phyloP scores from a whole-genome alignment of 2,888 invertebrate genomes.

The Eumacrocentrus americanus region DNA sequence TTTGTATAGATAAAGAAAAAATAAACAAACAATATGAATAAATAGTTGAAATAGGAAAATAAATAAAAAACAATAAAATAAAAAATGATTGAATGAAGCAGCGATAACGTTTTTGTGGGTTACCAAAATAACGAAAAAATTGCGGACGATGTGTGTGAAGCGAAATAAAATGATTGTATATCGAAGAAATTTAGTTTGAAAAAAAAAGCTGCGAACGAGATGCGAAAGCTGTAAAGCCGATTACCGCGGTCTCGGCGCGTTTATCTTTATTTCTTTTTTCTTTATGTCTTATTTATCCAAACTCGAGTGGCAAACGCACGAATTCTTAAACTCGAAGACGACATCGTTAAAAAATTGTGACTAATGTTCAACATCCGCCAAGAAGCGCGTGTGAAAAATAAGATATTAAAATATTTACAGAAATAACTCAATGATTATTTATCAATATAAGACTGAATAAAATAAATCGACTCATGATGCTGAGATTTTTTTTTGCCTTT shows the following conservation, averaged over 20 bases:
- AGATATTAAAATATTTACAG: neutral
- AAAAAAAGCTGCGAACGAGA: slow-evolving; percentile 52
- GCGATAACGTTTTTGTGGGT: slow-evolving; percentile 30
- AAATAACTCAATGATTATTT: neutral
- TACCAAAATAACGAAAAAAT: slow-evolving; percentile 20
- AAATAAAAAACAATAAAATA: slow-evolving; percentile 14
- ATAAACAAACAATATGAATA: slow-evolving; percentile 28
- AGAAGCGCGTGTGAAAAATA: slow-evolving; percentile 1
- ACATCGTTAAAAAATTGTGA: no score
- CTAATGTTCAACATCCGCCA: neutral
- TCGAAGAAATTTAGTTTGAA: slow-evolving; percentile 49
- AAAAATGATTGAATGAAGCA: slow-evolving; percentile 33
- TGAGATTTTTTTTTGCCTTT: neutral
- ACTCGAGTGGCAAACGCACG: slow-evolving; percentile 15
- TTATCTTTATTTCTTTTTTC: neutral
- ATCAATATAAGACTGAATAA: neutral
- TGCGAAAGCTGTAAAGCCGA: slow-evolving; percentile 60
- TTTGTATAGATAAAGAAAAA: slow-evolving; percentile 18
- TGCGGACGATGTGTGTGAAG: slow-evolving; percentile 36
- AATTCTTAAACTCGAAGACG: no score
- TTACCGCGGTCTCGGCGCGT: slow-evolving; percentile 27
- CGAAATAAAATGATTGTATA: slow-evolving; percentile 48
- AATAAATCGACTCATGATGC: neutral
- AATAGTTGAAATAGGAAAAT: slow-evolving; percentile 21
- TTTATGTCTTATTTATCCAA: slow-evolving; percentile 6